Base-by-base conservation (phyloP, 2,797 vertebrate species). In the Sebastes glaucus region DNA sequence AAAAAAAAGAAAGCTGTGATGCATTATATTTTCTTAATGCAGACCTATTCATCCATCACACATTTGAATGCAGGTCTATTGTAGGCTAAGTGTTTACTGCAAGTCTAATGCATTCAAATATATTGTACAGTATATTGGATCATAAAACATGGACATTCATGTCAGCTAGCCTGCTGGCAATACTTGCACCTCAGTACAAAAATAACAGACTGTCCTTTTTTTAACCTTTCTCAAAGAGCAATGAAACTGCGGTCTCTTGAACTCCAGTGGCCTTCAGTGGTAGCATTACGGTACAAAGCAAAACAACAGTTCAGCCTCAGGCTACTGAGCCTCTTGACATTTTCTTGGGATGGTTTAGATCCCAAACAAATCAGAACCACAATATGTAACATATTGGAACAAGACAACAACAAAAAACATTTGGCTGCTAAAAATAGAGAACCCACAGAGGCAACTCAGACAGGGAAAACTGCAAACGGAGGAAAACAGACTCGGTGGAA, bases 351-450 rank as follows among this genome's bases (percentile, higher is more conserved):
- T 32, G 18, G 30, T 73, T 76, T 59, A 32, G 59, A 81, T 81
- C 56, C 60, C 57, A 62, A 74, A 68, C 56, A 72, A 71, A 74
- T 66, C 63, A 25, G 14, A 75, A 69, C 57, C 67, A 20, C 13
- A 59, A 82, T 62, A 68, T 14, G 4, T 64, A 79, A 82, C 22
- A 32, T 35, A 32, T 23, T 78, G 56, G 38, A 87, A 62, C 4
- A 10, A 77, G 25, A 68, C 25, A 32, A 52, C 7, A 55, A 28
- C 14, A 42, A 67, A 77, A 63, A 78, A 13, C 63, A 68, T 22
- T 64, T 61, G 46, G 53, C 4, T 61, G 28, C 76, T 71, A 80
- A 82, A 87, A 80, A 69, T 62, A 82, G 46, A 84, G 35, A 75
- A 57, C 52, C 55, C 52, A 74, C 57, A 52, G 69, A 69, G 46